Evolutionary conservation across 1,140 invertebrate species (phyloP).

Genomic region (Euura lappo): DNA sequence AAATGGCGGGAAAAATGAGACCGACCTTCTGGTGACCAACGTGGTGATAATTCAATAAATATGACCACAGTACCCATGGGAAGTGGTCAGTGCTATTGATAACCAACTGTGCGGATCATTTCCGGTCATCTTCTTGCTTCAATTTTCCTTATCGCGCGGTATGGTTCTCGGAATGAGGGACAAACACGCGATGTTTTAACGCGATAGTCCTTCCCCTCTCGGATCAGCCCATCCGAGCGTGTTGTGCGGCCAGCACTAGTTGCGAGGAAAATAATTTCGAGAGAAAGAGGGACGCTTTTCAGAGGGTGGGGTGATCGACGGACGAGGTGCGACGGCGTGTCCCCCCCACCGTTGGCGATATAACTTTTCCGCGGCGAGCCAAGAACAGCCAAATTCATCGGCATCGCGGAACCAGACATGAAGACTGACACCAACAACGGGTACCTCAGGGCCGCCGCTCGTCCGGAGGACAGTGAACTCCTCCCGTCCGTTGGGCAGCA

Average conservation of each 20-base stretch:
- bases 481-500: slow-evolving; percentile 30
- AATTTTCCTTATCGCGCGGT: neutral
- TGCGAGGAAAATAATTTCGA: too few relatives aligned
- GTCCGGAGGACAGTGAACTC: slow-evolving; percentile 41
- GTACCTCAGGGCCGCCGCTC: slow-evolving; percentile 40
- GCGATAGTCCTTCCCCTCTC: too few relatives aligned
- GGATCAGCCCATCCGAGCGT: too few relatives aligned
- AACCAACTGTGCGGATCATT: neutral
- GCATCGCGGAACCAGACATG: slow-evolving; percentile 22
- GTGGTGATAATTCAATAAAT: neutral
- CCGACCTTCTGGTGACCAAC: neutral
- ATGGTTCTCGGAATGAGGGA: neutral
- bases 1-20: slow-evolving; percentile 1
- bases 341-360: neutral
- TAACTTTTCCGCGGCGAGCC: neutral
- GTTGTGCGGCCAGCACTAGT: too few relatives aligned
- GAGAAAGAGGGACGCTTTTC: too few relatives aligned
- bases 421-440: slow-evolving; percentile 49
- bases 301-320: neutral
- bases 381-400: neutral
- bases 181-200: too few relatives aligned
- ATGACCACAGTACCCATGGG: neutral
- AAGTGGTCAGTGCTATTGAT: neutral
- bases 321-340: neutral
- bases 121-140: neutral